These are phyloP conservation scores for Chrysolina americana DNA, from an alignment of 2,888 invertebrate genomes.

Conservation along the genomic window DNA sequence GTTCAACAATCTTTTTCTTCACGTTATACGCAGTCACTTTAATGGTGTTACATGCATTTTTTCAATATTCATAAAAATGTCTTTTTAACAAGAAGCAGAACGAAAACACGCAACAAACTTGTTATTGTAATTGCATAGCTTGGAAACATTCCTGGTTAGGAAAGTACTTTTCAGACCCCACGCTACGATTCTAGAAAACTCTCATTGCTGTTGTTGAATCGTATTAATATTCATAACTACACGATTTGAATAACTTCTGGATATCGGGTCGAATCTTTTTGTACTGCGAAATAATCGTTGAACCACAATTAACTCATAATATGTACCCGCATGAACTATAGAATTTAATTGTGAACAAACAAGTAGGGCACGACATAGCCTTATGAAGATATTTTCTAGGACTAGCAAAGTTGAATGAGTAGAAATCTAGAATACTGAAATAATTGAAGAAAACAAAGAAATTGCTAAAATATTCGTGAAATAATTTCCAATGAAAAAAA, in stretches of 20 bases:
- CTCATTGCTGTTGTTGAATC: not conserved
- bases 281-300: not conserved
- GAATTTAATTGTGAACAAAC: too few species aligned
- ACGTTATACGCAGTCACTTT: too few species aligned
- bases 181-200: not conserved
- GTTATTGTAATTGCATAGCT: not conserved
- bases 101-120: not conserved
- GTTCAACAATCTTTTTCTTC: too few species aligned
- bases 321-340: not conserved
- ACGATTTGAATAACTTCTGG: not conserved
- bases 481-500: too few species aligned
- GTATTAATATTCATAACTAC: not conserved
- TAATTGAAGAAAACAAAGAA: too few species aligned
- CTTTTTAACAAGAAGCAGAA: not conserved
- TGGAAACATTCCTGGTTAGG: not conserved
- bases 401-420: too few species aligned
- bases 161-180: not conserved
- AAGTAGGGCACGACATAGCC: too few species aligned
- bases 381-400: too few species aligned
- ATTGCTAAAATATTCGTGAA: too few species aligned
- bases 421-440: too few species aligned
- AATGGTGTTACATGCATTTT: not conserved
- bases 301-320: not conserved
- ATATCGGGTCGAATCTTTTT: not conserved
- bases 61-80: constrained; percentile 6